Conservation (phyloP, 2,113 vertebrate genomes). For the Bothrops jararaca region DNA sequence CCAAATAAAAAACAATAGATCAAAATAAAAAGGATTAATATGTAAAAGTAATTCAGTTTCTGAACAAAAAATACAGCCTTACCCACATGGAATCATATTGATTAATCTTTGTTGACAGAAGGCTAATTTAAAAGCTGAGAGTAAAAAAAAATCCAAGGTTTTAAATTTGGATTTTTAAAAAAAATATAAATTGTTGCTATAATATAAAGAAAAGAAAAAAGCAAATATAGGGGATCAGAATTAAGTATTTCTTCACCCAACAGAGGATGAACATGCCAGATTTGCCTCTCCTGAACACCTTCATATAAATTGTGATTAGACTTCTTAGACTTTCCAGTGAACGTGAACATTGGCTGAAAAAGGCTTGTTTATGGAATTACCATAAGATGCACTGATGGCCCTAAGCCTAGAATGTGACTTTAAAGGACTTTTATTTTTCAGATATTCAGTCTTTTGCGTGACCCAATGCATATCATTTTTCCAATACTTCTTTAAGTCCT, state of each 20-base stretch:
- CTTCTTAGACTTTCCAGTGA: neutral
- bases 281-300: neutral
- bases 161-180: neutral
- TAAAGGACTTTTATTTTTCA: neutral
- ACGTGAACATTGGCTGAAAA: neutral
- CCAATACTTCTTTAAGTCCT: neutral
- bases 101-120: neutral
- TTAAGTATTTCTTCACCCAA: neutral
- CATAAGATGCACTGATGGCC: neutral
- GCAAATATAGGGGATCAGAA: neutral
- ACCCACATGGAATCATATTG: neutral
- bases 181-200: neutral
- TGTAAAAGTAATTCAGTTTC: neutral
- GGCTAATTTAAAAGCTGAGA: neutral
- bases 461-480: neutral
- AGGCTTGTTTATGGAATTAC: neutral
- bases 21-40: neutral
- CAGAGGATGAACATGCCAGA: neutral
- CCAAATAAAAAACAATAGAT: conserved; percentile 11
- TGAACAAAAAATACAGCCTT: neutral
- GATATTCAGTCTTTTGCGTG: neutral
- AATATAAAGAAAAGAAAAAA: neutral
- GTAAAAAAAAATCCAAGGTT: neutral
- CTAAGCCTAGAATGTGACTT: neutral
- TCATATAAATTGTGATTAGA: neutral